These are phyloP conservation scores for Acrobasis repandana DNA, from an alignment of 2,888 invertebrate genomes.

Conservation along the genomic window DNA sequence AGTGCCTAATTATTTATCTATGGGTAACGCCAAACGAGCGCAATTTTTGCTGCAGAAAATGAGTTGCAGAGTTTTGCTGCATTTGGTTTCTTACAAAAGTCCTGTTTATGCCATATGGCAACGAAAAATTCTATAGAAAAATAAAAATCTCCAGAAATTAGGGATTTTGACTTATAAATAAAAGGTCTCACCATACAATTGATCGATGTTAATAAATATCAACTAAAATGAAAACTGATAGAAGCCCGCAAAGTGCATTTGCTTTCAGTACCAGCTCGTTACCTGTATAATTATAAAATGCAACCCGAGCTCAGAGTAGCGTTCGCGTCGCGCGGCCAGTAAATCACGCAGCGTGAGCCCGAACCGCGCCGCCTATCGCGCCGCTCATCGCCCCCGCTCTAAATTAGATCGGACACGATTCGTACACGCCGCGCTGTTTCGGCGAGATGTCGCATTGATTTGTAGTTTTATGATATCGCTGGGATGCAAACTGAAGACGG, in stretches of 20 bases:
- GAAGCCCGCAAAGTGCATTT: too few species aligned
- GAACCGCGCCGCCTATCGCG: conserved; percentile 52
- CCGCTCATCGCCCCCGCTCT: conserved; percentile 56
- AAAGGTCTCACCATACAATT: too few species aligned
- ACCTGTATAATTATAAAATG: background rate
- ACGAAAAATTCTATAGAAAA: too few species aligned
- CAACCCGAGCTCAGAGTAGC: conserved; percentile 14
- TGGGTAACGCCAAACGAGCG: too few species aligned
- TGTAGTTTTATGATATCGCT: conserved; percentile 54
- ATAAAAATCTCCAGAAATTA: too few species aligned
- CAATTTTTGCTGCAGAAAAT: too few species aligned
- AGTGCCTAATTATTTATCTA: too few species aligned
- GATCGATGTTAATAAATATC: background rate
- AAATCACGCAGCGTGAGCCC: conserved; percentile 69
- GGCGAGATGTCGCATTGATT: conserved; percentile 49
- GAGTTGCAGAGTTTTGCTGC: too few species aligned
- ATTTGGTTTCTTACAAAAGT: too few species aligned
- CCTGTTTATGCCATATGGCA: too few species aligned
- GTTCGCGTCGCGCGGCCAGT: conserved; percentile 40
- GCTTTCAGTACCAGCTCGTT: too few species aligned
- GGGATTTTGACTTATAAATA: too few species aligned
- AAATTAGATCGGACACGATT: conserved; percentile 64
- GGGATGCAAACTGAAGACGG: background rate
- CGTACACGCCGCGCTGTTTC: conserved; percentile 36
- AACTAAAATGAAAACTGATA: background rate